Conservation (phyloP, 2,113 vertebrate species). For the Macquaria australasica region DNA sequence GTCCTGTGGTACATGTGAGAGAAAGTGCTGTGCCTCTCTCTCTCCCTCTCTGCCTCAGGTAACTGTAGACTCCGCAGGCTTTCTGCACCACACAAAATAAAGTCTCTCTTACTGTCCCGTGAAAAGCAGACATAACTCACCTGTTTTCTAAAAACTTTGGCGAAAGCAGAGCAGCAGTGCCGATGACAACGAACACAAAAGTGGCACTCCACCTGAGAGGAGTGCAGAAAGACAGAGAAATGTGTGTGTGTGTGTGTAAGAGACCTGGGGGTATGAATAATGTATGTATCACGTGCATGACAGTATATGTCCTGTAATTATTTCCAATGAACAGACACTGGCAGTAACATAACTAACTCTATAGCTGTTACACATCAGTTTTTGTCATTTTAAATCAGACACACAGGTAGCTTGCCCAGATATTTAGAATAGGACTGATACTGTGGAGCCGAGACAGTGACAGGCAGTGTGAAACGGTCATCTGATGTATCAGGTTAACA, state of each 20-base stretch:
- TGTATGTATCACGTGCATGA: slow-evolving; percentile 66
- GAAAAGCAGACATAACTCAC: slow-evolving; percentile 58
- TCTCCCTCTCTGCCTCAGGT: slow-evolving; percentile 30
- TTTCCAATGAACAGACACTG: slow-evolving; percentile 21
- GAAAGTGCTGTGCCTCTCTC: neutral
- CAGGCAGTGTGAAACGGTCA: slow-evolving; percentile 48
- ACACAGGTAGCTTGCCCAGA: neutral
- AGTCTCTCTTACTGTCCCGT: neutral
- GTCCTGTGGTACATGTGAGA: neutral
- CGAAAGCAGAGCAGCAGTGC: neutral
- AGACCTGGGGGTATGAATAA: slow-evolving; percentile 77
- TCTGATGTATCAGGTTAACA: slow-evolving; percentile 66
- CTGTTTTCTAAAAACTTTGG: slow-evolving; percentile 17
- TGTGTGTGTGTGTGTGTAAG: slow-evolving; percentile 33
- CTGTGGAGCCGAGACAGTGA: neutral
- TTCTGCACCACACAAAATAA: neutral
- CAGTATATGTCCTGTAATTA: slow-evolving; percentile 35
- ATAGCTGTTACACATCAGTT: neutral
- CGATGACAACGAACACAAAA: neutral
- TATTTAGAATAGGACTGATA: neutral
- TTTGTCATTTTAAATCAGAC: neutral
- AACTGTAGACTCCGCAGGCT: slow-evolving; percentile 25
- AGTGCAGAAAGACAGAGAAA: slow-evolving; percentile 16
- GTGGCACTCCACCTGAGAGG: slow-evolving; percentile 4
- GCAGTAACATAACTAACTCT: neutral